Evolutionary conservation across 2,888 invertebrate species (phyloP), one percentile per base, ranked within the genome.

Genomic region (Plebejus melissa): DNA sequence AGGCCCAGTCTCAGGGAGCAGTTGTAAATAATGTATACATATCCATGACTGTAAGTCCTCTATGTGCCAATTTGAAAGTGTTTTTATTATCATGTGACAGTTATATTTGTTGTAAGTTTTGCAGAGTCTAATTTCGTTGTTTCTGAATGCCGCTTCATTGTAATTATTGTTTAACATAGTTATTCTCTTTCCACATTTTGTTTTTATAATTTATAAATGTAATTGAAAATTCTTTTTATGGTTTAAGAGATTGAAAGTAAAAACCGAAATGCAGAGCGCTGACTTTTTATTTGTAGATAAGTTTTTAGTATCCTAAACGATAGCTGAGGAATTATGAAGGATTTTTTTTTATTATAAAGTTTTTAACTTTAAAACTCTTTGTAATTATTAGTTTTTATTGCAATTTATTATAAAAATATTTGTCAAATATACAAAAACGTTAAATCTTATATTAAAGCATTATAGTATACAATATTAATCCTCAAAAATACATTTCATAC

Each of bases 111-210:
- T 86, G 82, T 82, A 79, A 78, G 81, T 79, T 84, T 82, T 84
- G 82, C 79, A 85, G 82, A 86, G 83, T 86, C 83, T 86, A 85
- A 85, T 70, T 83, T 82, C 80, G 81, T 82, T 83, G 80, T 78
- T 78, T 78, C 75, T 77, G 41, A 70, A 54, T 38, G 70, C 28
- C 38, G 41, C 72, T 22, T 22, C 22, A 46, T 32, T 72, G 22
- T 72, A 72, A 70, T 70, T n/a, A 41, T 72, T 72, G 72, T 72
- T 72, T 72, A 50, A 32, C 50, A 28, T 46, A 54, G 72, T 72
- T 72, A 50, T 74, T 74, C 72, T 46, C 46, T 74, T 77, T 74
- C 22, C 70, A 75, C 57, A 74, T 74, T 28, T 74, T 76, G 60
- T 69, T 72, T 58, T 60, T 82, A 81, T 83, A 82, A 71, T 75